phyloP scores from a whole-genome alignment of 2,797 vertebrate genomes.

The Malurus splendens region DNA sequence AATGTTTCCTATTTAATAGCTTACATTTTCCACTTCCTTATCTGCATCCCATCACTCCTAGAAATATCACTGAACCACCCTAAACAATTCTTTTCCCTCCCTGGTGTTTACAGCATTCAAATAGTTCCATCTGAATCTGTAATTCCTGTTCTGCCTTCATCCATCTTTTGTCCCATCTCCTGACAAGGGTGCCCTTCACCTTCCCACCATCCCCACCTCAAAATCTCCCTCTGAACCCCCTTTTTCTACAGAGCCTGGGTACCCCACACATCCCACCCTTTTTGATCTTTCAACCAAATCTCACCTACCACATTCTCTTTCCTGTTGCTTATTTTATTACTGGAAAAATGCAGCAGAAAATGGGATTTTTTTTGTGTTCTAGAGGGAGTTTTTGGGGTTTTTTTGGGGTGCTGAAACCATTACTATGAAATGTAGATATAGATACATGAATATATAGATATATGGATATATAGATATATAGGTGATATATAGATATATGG shows the following conservation, averaged over 20 bases:
- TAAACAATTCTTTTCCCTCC: slow-evolving; percentile 39
- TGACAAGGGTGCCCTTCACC: neutral
- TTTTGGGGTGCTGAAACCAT: neutral
- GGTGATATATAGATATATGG: too few species aligned
- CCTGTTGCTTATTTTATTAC: neutral
- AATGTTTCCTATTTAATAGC: slow-evolving; percentile 47
- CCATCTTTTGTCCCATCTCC: neutral
- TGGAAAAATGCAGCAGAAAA: neutral
- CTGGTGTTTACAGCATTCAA: slow-evolving; percentile 11
- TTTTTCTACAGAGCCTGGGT: neutral
- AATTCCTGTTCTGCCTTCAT: neutral
- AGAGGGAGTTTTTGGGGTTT: neutral
- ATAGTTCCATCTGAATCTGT: neutral
- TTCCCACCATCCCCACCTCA: neutral
- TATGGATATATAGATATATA: too few species aligned
- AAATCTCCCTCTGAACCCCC: neutral
- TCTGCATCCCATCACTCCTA: slow-evolving; percentile 50
- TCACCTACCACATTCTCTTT: neutral
- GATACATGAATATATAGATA: neutral
- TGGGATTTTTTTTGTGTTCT: rapidly evolving
- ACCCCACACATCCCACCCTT: neutral
- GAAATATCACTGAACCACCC: slow-evolving; percentile 43
- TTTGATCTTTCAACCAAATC: neutral
- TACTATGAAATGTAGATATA: neutral
- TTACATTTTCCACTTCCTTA: slow-evolving; percentile 58